Percentiles rank a stretch among this genome's conserved stretches.
phyloP scores from a whole-genome alignment of 2,797 vertebrate species.

The Enteromius paludinosus region DNA sequence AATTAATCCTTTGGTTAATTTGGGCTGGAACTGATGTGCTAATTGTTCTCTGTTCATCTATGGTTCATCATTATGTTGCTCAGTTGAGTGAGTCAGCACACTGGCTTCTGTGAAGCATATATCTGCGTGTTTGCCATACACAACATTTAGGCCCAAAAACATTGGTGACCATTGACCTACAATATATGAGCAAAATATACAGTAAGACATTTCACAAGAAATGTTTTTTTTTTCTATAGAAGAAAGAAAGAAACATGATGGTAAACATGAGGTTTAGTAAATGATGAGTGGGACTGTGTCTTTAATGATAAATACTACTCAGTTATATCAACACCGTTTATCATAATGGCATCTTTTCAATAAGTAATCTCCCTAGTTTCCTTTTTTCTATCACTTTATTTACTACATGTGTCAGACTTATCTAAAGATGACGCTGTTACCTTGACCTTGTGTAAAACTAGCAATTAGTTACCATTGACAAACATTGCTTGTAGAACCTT shows the following conservation, averaged over 20 bases:
- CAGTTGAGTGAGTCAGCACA: constrained; percentile 48
- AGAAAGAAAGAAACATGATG: not conserved
- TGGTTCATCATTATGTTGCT: constrained; percentile 48
- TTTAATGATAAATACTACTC: not conserved
- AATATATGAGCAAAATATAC: not conserved
- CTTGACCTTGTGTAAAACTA: not conserved
- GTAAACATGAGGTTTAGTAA: not conserved
- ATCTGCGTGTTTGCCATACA: not conserved
- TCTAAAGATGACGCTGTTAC: not conserved
- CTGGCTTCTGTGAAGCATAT: constrained; percentile 11
- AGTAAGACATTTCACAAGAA: not conserved
- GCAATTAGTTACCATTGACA: not conserved
- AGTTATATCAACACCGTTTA: not conserved
- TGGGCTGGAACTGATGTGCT: not conserved
- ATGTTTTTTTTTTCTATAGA: not conserved
- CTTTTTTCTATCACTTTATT: not conserved
- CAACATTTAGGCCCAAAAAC: not conserved
- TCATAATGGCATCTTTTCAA: not conserved
- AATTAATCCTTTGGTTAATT: not conserved
- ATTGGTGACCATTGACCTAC: no score
- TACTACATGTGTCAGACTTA: not conserved
- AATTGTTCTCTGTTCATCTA: constrained; percentile 39
- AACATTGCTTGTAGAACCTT: not conserved
- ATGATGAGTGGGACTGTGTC: not conserved
- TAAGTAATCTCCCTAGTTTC: not conserved